Percentiles rank a stretch among this genome's conserved stretches.
These are phyloP conservation scores for Xenopus tropicalis DNA, from an alignment of 2,113 vertebrate genomes.

Conservation along the genomic window DNA sequence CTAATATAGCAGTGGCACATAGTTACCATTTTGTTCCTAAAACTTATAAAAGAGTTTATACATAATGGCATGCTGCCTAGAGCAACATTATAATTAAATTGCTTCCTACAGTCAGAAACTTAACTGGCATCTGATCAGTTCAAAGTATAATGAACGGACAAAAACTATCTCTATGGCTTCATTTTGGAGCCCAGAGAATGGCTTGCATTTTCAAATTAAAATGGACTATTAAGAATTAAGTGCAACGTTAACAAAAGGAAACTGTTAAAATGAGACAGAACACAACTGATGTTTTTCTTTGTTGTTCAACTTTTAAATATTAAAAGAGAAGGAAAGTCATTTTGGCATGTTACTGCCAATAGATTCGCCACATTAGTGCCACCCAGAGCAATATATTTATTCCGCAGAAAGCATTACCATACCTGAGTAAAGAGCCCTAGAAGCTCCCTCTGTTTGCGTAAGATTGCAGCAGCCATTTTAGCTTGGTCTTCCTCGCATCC, in stretches of 20 bases:
- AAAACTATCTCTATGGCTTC: slow-evolving; percentile 19
- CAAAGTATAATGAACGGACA: slow-evolving; percentile 39
- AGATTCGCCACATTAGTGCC: too few relatives aligned
- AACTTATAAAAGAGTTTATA: slow-evolving; percentile 27
- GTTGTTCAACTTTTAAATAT: too few relatives aligned
- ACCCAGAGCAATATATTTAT: too few relatives aligned
- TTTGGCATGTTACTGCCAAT: too few relatives aligned
- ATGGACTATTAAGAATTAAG: neutral
- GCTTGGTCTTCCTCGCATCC: too few relatives aligned
- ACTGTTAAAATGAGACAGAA: neutral
- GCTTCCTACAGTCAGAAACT: slow-evolving; percentile 44
- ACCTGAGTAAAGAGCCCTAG: too few relatives aligned
- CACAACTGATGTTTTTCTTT: too few relatives aligned
- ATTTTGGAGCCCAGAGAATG: slow-evolving; percentile 11
- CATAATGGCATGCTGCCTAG: slow-evolving; percentile 24
- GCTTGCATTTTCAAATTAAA: neutral
- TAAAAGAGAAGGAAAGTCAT: too few relatives aligned
- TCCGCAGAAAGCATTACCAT: too few relatives aligned
- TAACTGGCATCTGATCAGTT: slow-evolving; percentile 39
- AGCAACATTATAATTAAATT: slow-evolving; percentile 43
- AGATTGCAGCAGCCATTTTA: too few relatives aligned
- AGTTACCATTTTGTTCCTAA: neutral
- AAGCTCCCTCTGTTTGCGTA: too few relatives aligned
- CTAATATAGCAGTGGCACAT: neutral
- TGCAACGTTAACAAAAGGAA: slow-evolving; percentile 19